Evolutionary conservation across 2,113 vertebrate species (phyloP), one percentile per base, ranked within the genome.

Genomic region (Narcine bancroftii): DNA sequence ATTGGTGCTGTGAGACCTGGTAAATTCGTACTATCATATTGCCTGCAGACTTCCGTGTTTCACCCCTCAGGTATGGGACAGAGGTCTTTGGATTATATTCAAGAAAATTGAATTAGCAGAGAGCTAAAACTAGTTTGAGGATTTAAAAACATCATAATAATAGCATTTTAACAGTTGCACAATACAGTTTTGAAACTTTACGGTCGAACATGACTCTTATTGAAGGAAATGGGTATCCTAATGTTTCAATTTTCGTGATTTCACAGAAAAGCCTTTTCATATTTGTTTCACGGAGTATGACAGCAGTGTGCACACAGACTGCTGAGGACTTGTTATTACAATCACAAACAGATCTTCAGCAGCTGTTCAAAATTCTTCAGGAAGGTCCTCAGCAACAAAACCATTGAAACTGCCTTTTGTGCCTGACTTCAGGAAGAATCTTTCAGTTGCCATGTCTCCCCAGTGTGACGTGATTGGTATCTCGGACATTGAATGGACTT

Each of bases 331-430:
- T 91, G 65, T 29, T 47, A 47, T n/a, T 45, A 69, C 60, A 69
- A 91, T 42, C 24, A 24, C 89, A 71, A 47, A 26, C 63, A 17
- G 24, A 91, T 47, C 85, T 42, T 89, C 36, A 69, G 42, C 65
- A 91, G 0, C 63, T 26, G 6, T 71, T 71, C 63, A 69, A 47
- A 65, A 26, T 91, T 47, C 26, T 91, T 47, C 26, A 17, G 42
- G 36, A 45, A 66, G 65, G 63, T 91, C 89, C 42, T 69, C 63
- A 91, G 89, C 63, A 29, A 26, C 87, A 91, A 91, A 36, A 75
- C 33, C 29, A 75, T 3, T n/a, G 72, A 29, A 33, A 75, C 60
- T 17, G n/a, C n/a, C 39, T 69, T 69, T 42, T 21, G 29, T 26
- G 42, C 24, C 65, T 71, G 63, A 69, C 39, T 69, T 65, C 87